These are phyloP conservation scores for Halesus radiatus DNA, from an alignment of 1,140 invertebrate genomes.

Conservation along the genomic window DNA sequence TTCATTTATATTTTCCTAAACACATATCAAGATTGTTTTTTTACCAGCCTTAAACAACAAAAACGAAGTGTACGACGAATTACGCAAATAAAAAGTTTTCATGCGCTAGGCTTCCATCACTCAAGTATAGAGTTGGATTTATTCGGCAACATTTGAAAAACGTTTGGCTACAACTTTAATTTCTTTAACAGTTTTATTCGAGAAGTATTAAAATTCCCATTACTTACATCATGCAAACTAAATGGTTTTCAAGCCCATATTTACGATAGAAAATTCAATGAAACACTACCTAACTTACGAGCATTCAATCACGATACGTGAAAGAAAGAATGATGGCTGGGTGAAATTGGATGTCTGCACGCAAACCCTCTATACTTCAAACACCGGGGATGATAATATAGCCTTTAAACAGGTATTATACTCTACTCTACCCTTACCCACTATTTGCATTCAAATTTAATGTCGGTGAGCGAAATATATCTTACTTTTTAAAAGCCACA, in stretches of 20 bases:
- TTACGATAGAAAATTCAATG: conserved; percentile 28
- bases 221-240: too few relatives aligned
- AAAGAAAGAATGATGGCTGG: conserved; percentile 41
- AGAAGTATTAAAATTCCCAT: too few relatives aligned
- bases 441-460: too few relatives aligned
- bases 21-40: too few relatives aligned
- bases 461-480: background rate
- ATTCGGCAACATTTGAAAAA: background rate
- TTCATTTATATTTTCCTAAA: too few relatives aligned
- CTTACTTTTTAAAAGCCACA: background rate
- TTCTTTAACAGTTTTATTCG: too few relatives aligned
- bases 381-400: conserved; percentile 1
- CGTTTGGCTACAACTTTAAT: too few relatives aligned
- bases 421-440: too few relatives aligned
- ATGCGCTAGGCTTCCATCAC: too few relatives aligned
- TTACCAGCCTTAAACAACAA: too few relatives aligned
- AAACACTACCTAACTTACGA: conserved; percentile 9
- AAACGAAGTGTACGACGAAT: too few relatives aligned
- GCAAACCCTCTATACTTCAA: conserved; percentile 17
- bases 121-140: background rate
- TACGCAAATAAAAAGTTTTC: too few relatives aligned
- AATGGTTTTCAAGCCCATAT: conserved; percentile 13
- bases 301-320: conserved; percentile 44
- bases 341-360: conserved; percentile 41
- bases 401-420: conserved; percentile 2